Evolutionary conservation across 2,888 invertebrate genomes (phyloP), one percentile per base, ranked within the genome.

Genomic region (Isoperla grammatica): DNA sequence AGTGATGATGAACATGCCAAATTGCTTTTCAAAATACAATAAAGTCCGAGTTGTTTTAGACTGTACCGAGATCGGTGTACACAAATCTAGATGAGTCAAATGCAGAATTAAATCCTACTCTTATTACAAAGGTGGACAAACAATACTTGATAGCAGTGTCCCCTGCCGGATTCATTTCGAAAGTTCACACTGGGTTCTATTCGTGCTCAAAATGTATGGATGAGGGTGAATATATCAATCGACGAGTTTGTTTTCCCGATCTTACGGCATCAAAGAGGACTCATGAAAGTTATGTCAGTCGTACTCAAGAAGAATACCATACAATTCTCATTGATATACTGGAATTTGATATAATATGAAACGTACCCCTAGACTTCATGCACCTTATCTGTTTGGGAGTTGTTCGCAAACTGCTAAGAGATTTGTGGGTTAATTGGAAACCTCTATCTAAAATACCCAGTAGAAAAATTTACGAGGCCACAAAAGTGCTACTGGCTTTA

Each of bases 331-430:
- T 48, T 11, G 17, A 40, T 39, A 55, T 64, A 22, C 56, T 57
- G 15, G 46, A 17, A 5, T 35, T 64, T 49, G 54, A 57, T n/a
- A 50, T 61, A 29, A 49, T 61, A 12, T 19, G 55, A 13, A n/a
- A 8, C 15, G 57, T 64, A 54, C 37, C 57, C 6, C 22, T 65
- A 1, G 65, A 65, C 20, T 63, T 62, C 39, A 63, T 64, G 63
- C 64, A 65, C 42, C 54, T 61, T 42, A 19, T 63, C 35, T 64
- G 59, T 12, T 35, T 65, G 6, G 63, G 65, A 4, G 57, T 60
- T n/a, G 37, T 62, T 15, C 42, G 54, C 37, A 65, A 57, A 20
- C 50, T 65, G 9, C 22, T 65, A 20, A 29, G 15, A 2, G 15
- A 55, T 42, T 13, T 65, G 23, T 65, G 61, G 61, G 58, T 59